Evolutionary conservation across 2,888 invertebrate genomes (phyloP).

Genomic region (Epistrophe grossulariae): DNA sequence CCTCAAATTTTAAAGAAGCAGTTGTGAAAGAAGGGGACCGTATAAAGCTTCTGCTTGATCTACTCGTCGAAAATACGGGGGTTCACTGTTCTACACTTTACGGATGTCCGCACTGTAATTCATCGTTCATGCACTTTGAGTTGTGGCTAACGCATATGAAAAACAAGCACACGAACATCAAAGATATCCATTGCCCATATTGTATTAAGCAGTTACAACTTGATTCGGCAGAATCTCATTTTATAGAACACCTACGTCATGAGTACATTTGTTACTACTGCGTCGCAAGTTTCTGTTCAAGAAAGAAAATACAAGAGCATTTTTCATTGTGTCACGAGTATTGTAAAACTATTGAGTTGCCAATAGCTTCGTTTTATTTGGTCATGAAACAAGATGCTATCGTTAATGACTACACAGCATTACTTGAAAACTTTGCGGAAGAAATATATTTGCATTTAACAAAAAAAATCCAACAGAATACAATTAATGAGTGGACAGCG

Average conservation of each 20-base stretch:
- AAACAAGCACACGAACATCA: conserved; percentile 57
- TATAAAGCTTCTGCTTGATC: conserved; percentile 28
- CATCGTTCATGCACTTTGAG: conserved; percentile 76
- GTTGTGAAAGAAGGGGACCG: conserved; percentile 4
- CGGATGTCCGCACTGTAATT: conserved; percentile 76
- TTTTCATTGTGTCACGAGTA: conserved; percentile 17
- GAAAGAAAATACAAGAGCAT: conserved; percentile 8
- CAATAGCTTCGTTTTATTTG: conserved; percentile 20
- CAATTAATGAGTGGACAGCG: conserved; percentile 31
- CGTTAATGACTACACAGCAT: conserved; percentile 1
- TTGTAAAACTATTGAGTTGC: conserved; percentile 8
- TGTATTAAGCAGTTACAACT: conserved; percentile 7
- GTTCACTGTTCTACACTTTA: conserved; percentile 60
- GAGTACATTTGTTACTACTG: conserved; percentile 54
- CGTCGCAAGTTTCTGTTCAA: conserved; percentile 17
- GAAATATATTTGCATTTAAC: conserved; percentile 6
- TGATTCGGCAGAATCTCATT: background rate
- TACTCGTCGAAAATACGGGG: conserved; percentile 51
- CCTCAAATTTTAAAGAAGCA: background rate
- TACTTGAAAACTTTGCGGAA: background rate
- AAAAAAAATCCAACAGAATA: conserved; percentile 5
- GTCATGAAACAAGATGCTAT: conserved; percentile 18
- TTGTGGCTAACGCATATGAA: conserved; percentile 77
- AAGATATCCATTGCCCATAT: conserved; percentile 21
- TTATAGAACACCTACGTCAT: conserved; percentile 34